A percentile compares a stretch with the other conserved stretches of the same genome.
Evolutionary conservation across 2,888 invertebrate genomes (phyloP).

Genomic region (Metopia argyrocephala): DNA sequence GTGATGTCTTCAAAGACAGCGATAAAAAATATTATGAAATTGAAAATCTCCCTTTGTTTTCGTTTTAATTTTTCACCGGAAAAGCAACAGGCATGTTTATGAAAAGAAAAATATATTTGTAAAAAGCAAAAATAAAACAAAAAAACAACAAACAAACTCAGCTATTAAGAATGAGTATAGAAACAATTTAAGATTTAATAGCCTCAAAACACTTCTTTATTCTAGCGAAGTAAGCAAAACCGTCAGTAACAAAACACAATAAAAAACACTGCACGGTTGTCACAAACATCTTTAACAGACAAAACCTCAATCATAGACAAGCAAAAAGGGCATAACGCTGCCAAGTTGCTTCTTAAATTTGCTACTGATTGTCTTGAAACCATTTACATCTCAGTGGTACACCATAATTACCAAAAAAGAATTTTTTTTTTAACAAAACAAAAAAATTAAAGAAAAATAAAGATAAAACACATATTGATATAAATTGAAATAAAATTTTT

Average conservation of each 20-base stretch:
- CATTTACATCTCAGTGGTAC: no score
- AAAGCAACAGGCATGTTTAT: conserved; percentile 30
- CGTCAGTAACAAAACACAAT: neutral
- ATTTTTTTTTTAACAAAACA: no score
- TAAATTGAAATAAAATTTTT: conserved; percentile 49
- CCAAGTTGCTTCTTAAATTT: no score
- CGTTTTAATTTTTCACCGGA: neutral
- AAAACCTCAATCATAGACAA: neutral
- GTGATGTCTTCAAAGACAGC: no score
- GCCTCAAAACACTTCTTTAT: neutral
- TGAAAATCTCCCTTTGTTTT: neutral
- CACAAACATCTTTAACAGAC: neutral
- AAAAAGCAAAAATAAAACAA: neutral
- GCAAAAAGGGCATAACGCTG: no score
- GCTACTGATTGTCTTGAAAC: no score
- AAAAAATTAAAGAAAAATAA: no score
- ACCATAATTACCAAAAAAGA: no score
- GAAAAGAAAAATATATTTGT: conserved; percentile 22
- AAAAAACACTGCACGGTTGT: neutral
- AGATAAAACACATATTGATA: no score
- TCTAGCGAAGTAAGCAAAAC: neutral
- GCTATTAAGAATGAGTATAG: neutral
- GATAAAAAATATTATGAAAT: no score
- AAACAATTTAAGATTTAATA: conserved; percentile 3
- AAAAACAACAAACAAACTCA: neutral